Conservation (phyloP, 2,797 vertebrate genomes). For the Halcyon badia region DNA sequence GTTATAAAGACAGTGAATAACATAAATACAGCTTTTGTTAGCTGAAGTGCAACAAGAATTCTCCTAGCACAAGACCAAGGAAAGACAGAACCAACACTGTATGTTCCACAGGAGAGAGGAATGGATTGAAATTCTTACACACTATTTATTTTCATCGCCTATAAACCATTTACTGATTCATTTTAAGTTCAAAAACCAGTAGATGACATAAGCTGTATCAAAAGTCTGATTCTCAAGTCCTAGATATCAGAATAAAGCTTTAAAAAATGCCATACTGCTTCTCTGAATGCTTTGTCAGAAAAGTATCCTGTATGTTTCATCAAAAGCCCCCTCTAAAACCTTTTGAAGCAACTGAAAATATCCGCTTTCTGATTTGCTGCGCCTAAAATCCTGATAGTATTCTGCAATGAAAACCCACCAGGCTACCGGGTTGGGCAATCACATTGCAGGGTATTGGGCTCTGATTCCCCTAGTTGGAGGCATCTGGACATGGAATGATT, state of each 20-base stretch:
- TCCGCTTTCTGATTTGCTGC: background rate
- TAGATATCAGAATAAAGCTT: background rate
- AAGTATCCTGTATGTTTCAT: background rate
- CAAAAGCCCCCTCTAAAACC: background rate
- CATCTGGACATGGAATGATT: no score
- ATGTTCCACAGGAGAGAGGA: background rate
- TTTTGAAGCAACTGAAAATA: background rate
- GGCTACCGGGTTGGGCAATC: background rate
- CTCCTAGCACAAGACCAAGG: background rate
- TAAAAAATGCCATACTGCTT: background rate
- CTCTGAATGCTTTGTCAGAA: background rate
- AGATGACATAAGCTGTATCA: background rate
- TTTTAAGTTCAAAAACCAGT: background rate
- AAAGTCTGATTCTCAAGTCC: background rate
- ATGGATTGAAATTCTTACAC: rapidly evolving
- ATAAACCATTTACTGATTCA: background rate
- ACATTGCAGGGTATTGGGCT: background rate
- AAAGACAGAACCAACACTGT: background rate
- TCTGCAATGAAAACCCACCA: background rate
- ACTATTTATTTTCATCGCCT: background rate
- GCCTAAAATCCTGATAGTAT: background rate
- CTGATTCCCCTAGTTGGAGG: rapidly evolving
- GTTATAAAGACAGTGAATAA: background rate
- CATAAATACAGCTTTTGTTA: background rate
- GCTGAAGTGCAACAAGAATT: background rate